Base-by-base conservation (phyloP, 2,888 invertebrate species). In the Hetaerina titia region DNA sequence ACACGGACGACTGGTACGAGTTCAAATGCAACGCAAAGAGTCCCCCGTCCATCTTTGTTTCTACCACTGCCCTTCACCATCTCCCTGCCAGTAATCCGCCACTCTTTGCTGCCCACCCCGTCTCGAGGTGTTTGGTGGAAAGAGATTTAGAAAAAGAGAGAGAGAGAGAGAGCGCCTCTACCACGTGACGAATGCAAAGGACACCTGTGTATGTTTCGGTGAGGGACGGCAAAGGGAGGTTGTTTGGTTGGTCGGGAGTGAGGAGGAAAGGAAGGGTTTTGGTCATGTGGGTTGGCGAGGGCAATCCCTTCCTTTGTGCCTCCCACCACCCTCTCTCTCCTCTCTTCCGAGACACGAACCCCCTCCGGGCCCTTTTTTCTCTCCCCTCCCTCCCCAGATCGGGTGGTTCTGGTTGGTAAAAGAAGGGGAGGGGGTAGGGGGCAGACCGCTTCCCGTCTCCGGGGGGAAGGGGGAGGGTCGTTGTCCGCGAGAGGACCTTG, bases 401-500 rank as follows among this genome's bases (percentile, higher is more conserved):
- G 90, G 92, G 69, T 69, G 92, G 45, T 22, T 64, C 56, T 64
- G 92, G 92, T 64, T 92, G 64, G 45, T 31, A 25, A 81, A 81
- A 90, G 45, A 64, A 7, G 19, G 6, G 63, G 90, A 19, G 45
- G 64, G 60, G 7, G 25, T 60, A 11, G 19, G 17, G 92, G 69
- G 92, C 92, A 64, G 92, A 25, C 74, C 64, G 69, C 56, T 69
- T 69, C 56, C 92, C n/a, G 69, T 64, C 92, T 31, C 81, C 2
- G 81, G 22, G 45, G 92, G 31, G n/a, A 45, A 58, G 89, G 89
- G 89, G 58, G 92, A 60, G 92, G 92, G 92, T 92, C 92, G 92
- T 92, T 92, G 92, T 64, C 92, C 92, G 92, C 56, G 19, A 19
- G 69, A 92, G 92, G 92, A 92, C 92, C 92, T 92, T 92, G 92